Base-by-base conservation (phyloP, 2,888 invertebrate species). In the Cephus spinipes region DNA sequence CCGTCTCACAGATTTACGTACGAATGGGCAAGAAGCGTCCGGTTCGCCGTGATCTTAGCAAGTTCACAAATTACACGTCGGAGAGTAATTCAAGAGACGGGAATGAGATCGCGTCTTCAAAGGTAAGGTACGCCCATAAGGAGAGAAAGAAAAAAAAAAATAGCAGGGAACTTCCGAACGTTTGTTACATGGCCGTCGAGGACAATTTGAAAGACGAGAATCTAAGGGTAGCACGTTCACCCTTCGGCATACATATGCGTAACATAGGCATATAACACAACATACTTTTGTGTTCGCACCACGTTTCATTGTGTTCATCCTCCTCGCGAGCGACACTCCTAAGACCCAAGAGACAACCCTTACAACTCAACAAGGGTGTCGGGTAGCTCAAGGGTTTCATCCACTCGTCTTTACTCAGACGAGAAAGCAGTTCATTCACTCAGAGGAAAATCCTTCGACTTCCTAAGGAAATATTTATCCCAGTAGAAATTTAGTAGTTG, bases 381-480 rank as follows among this genome's bases (percentile, higher is more conserved):
- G 86, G 83, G 82, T 87, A 82, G 80, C 85, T 87, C 85, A 86
- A 88, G 88, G 89, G 87, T 87, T 87, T 87, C 87, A 78, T 77
- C 71, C 76, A 76, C 73, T 33, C 33, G 32, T 71, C 71, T 71
- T 33, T 6, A 15, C 71, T 33, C 32, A 31, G 71, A 71, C 71
- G 71, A 71, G 31, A 31, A 71, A 71, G 31, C 31, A 71, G 71
- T 71, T 71, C 71, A 31, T 71, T 31, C 31, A 31, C 71, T 32
- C 71, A 33, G 71, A 31, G 4, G 23, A 71, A 32, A 33, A 33
- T 32, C 12, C 71, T 15, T 71, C 15, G 4, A 11, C 32, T 71
- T 33, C 31, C 31, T 71, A 12, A 9, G 55, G 71, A 71, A 30
- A 31, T 71, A 12, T 23, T 11, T 12, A 12, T 71, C 31, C 32